Evolutionary conservation across 1,140 invertebrate species (phyloP), one percentile per base, ranked within the genome.

Genomic region (Fopius arisanus): DNA sequence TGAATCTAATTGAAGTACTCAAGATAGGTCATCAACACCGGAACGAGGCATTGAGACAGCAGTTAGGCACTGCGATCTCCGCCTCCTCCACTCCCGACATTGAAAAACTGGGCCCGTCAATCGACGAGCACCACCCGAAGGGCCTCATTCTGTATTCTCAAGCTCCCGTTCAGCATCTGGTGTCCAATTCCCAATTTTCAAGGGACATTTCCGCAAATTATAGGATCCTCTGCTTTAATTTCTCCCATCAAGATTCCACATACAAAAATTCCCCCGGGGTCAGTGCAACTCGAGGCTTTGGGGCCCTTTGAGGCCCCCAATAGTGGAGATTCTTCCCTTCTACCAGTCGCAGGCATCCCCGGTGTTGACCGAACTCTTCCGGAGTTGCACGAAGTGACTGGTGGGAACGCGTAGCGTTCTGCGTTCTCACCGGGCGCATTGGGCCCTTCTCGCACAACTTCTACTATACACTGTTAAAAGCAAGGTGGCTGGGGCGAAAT

Each of bases 391-490:
- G 85, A 87, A 83, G 80, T 80, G 79, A 82, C 85, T 86, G 87
- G 87, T 88, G 87, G 86, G 87, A 88, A 88, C 86, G 84, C 78
- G 79, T 82, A 84, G 80, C 83, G 81, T 80, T 82, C 81, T 83
- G 80, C 87, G 87, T 88, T 88, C 87, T 87, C 86, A 87, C 86
- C 85, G 85, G 82, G 82, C 74, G 79, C 76, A 62, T 41, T 31
- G 28, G 70, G 71, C 48, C 29, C 70, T n/a, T 48, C 66, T 65
- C 29, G 23, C 23, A 33, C 28, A 48, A 37, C 71, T 68, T 59
- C 23, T 62, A 40, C n/a, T n/a, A n/a, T n/a, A n/a, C 63, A 65
- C 67, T 19, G 48, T 48, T 62, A 54, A 62, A 73, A 67, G 75
- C 78, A 79, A 75, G 75, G 71, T 75, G 76, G 79, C 78, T 79